Evolutionary conservation across 2,888 invertebrate species (phyloP).

Genomic region (Pammene fasciana): DNA sequence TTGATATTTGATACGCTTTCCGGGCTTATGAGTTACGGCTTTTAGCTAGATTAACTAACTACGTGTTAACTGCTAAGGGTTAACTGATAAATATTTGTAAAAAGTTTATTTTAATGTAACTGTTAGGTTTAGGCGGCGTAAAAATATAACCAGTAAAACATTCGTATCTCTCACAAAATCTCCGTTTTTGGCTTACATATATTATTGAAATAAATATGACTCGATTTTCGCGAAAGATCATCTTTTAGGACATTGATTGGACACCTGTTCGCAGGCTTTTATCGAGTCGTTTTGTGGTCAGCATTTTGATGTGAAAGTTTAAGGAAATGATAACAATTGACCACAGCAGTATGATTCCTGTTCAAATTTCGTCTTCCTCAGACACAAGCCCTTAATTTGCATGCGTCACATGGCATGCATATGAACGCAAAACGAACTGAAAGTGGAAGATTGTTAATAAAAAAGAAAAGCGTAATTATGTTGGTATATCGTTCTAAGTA

Average conservation of each 20-base stretch:
- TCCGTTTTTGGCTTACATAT: too few relatives aligned
- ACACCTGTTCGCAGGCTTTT: too few relatives aligned
- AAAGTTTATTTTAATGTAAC: not conserved
- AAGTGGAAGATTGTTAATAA: not conserved
- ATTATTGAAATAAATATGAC: too few relatives aligned
- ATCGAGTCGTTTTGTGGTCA: too few relatives aligned
- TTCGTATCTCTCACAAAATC: too few relatives aligned
- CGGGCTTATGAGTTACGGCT: slow-evolving; percentile 55
- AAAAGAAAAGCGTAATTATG: not conserved
- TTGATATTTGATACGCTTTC: slow-evolving; percentile 70
- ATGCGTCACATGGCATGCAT: not conserved
- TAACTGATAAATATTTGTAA: not conserved
- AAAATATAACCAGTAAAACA: too few relatives aligned
- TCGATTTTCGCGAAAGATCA: too few relatives aligned
- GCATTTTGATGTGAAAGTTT: too few relatives aligned
- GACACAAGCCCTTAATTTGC: not conserved
- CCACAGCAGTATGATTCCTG: not conserved
- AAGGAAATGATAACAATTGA: too few relatives aligned
- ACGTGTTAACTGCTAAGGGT: too few relatives aligned
- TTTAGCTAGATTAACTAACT: slow-evolving; percentile 24
- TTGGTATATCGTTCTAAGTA: not conserved
- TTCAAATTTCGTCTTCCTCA: not conserved
- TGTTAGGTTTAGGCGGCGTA: not conserved
- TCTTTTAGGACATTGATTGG: too few relatives aligned
- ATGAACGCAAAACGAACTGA: too few relatives aligned